Base-by-base conservation (phyloP, 2,888 invertebrate species). In the Aethes cnicana region DNA sequence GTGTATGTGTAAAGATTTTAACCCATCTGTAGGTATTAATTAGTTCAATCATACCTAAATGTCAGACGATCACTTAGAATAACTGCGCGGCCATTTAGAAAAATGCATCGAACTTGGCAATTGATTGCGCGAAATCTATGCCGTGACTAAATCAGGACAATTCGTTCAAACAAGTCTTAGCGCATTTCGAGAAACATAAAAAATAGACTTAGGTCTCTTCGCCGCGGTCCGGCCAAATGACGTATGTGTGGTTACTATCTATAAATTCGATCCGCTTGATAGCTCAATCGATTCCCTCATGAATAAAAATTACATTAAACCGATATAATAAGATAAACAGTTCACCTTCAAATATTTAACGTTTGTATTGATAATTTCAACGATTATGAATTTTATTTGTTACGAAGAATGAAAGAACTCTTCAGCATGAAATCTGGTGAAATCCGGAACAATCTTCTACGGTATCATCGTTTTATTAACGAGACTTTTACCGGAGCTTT, bases 221-320 rank as follows among this genome's bases (percentile, higher is more conserved):
- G 42, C 55, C 44, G 35, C 30, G 47, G 44, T 39, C 52, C 30
- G 47, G 44, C 41, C 52, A 33, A 55, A 57, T 59, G 66, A 69
- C 69, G 56, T 61, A 69, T 64, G 58, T 63, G 56, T 59, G 55
- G 63, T 57, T 53, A n/a, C 48, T 55, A 50, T 54, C 60, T 65
- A 68, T 68, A 62, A 66, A 61, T 57, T 49, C 32, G 47, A 70
- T 56, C 49, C 59, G 56, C 54, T 64, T 74, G 79, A 81, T 81
- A 77, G 66, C 77, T 81, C 77, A 80, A 81, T 81, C 76, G 69
- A 66, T 70, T 53, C 43, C 48, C 73, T 80, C 77, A 81, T 81
- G 79, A 81, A 81, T 81, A 81, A 79, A 78, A 80, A 71, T 68
- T 61, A 62, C 74, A 78, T 81, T 79, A 77, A 65, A 69, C 65